Evolutionary conservation across 2,888 invertebrate genomes (phyloP).

Genomic region (Dolichopus griseipennis): DNA sequence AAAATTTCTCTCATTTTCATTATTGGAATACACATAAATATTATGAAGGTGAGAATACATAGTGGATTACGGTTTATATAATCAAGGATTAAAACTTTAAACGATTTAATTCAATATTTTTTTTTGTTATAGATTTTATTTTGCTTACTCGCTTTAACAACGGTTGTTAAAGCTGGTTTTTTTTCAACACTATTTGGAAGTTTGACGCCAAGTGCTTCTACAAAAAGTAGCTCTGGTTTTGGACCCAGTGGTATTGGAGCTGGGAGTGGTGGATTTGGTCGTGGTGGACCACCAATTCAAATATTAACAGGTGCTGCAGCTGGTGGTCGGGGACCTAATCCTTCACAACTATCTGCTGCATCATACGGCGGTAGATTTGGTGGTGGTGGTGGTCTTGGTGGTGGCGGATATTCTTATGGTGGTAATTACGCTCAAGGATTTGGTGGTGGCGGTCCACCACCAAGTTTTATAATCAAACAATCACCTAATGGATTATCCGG

Average conservation of each 20-base stretch:
- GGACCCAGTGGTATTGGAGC: not conserved
- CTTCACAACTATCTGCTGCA: no score
- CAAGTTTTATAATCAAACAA: not conserved
- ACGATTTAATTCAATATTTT: not conserved
- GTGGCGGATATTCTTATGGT: not conserved
- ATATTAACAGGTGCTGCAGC: not conserved
- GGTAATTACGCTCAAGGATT: not conserved
- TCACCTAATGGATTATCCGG: not conserved
- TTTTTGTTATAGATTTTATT: not conserved
- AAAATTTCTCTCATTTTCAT: no score
- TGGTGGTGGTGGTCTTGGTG: not conserved
- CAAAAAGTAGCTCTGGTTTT: not conserved
- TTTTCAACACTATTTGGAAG: not conserved
- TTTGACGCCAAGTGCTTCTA: not conserved
- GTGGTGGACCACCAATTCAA: slow-evolving; percentile 11
- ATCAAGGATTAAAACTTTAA: not conserved
- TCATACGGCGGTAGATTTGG: no score
- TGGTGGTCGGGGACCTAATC: not conserved
- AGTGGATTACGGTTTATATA: not conserved
- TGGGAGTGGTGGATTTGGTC: not conserved
- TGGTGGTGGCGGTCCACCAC: not conserved
- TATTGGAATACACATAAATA: not conserved
- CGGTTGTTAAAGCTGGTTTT: not conserved
- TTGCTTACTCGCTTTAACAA: not conserved
- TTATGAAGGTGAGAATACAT: not conserved